phyloP scores from a whole-genome alignment of 2,113 vertebrate species.

The Gavialis gangeticus region DNA sequence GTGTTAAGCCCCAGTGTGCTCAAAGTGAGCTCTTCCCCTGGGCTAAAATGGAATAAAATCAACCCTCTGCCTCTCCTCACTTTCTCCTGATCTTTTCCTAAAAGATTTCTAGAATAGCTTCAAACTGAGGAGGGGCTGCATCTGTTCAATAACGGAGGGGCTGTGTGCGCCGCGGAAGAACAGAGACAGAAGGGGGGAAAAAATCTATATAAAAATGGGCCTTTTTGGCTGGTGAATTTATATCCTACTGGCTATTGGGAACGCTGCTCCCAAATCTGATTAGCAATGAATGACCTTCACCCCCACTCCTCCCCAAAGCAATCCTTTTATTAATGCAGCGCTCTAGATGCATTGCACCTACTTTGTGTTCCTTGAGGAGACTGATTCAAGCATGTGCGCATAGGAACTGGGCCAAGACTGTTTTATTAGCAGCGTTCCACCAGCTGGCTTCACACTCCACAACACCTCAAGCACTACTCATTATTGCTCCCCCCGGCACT shows the following conservation, averaged over 20 bases:
- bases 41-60: fast-evolving
- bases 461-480: background rate
- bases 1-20: background rate
- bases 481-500: background rate
- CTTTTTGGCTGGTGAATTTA: fast-evolving
- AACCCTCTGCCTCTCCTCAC: background rate
- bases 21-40: background rate
- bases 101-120: background rate
- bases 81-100: background rate
- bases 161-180: no score
- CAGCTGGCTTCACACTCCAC: fast-evolving
- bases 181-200: background rate
- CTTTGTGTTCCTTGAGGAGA: background rate
- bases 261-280: fast-evolving
- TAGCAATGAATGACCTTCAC: background rate
- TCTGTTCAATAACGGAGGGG: background rate
- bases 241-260: fast-evolving
- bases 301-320: background rate
- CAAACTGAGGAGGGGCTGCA: background rate
- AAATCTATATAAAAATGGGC: background rate
- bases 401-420: background rate
- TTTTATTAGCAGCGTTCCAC: background rate
- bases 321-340: background rate
- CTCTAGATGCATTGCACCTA: fast-evolving
- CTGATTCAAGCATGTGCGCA: fast-evolving